Conservation (phyloP, 2,797 vertebrate genomes). For the Halcyon leucocephala region DNA sequence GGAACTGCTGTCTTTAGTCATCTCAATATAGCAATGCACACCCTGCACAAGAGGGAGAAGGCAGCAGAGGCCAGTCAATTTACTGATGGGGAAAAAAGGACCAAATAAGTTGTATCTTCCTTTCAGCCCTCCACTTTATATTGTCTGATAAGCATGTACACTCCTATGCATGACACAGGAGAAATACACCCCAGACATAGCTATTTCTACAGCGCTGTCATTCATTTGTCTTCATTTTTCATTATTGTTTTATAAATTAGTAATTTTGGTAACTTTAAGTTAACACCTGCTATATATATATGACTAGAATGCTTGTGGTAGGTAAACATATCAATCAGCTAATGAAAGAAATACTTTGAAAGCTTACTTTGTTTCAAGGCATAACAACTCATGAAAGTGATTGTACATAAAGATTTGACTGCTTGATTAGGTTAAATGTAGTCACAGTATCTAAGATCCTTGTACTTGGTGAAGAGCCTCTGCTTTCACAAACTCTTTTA, state of each 20-base stretch:
- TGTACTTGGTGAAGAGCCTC: neutral
- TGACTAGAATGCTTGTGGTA: neutral
- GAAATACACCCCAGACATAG: neutral
- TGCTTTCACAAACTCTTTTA: neutral
- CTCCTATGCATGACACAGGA: neutral
- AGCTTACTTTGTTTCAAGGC: slow-evolving; percentile 15
- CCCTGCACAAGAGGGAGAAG: neutral
- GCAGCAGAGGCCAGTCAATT: neutral
- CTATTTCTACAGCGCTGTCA: neutral
- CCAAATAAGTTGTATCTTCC: neutral
- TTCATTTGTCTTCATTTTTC: neutral
- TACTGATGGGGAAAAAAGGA: neutral
- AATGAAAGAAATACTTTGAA: neutral
- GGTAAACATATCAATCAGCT: neutral
- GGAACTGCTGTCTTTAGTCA: slow-evolving; percentile 40
- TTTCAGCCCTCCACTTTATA: neutral
- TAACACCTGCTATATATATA: neutral
- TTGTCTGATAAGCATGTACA: neutral
- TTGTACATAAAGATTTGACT: neutral
- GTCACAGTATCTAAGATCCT: neutral
- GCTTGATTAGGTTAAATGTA: neutral
- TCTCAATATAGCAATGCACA: neutral
- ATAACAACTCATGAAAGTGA: neutral
- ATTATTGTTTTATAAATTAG: neutral
- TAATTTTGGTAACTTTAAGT: neutral